These are phyloP conservation scores for Argentina silus DNA, from an alignment of 2,797 vertebrate genomes.

Conservation along the genomic window DNA sequence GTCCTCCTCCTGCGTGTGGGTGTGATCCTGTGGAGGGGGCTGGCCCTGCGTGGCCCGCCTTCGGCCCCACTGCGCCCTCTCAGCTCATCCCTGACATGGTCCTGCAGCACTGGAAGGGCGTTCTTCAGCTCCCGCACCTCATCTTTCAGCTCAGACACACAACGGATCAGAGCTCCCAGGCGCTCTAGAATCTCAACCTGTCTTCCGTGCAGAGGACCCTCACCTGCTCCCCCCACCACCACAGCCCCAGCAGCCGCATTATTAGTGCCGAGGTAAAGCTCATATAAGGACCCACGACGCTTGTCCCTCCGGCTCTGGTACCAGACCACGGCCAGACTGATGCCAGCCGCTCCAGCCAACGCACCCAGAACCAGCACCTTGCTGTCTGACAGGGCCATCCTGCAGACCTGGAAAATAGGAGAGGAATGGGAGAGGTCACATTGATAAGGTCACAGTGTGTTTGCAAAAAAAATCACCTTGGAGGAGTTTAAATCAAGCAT, in stretches of 20 bases:
- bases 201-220: constrained; percentile 62
- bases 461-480: not conserved
- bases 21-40: constrained; percentile 78
- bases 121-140: constrained; percentile 89
- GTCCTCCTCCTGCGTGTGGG: constrained; percentile 80
- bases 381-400: constrained; percentile 84
- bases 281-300: constrained; percentile 37
- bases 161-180: constrained; percentile 84
- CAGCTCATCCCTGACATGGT: constrained; percentile 86
- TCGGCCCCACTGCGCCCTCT: constrained; percentile 44
- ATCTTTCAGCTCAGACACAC: constrained; percentile 89
- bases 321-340: constrained; percentile 83
- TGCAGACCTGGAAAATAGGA: constrained; percentile 49
- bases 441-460: not conserved
- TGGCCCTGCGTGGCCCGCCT: constrained; percentile 46
- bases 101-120: constrained; percentile 85
- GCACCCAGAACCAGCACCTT: constrained; percentile 85
- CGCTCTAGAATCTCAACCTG: constrained; percentile 89
- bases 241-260: constrained; percentile 20
- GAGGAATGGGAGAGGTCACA: not conserved
- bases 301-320: constrained; percentile 67
- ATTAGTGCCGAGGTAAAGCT: constrained; percentile 30
- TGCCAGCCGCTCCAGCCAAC: constrained; percentile 87
- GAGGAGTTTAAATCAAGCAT: too few species aligned
- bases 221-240: constrained; percentile 56